These are phyloP conservation scores for Tenodera sinensis DNA, from an alignment of 2,888 invertebrate genomes.

Conservation along the genomic window DNA sequence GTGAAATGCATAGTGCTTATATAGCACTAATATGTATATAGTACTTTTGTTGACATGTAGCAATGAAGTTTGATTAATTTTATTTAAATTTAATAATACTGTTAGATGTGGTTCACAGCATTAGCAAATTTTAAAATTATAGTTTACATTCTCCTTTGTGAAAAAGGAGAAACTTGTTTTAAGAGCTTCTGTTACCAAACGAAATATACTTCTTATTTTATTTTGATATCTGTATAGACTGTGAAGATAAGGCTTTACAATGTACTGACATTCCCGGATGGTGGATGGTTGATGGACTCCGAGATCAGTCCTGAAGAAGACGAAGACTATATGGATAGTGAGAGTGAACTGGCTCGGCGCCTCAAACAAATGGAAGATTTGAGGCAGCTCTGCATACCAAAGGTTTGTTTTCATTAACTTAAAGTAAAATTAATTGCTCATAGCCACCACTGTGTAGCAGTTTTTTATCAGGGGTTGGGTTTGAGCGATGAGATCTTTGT, in stretches of 20 bases:
- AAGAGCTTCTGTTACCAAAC: background rate
- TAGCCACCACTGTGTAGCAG: too few species aligned
- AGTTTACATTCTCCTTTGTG: too few species aligned
- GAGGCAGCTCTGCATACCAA: conserved; percentile 78
- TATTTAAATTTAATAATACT: too few species aligned
- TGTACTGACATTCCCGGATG: conserved; percentile 82
- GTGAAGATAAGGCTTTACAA: conserved; percentile 79
- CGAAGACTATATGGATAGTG: conserved; percentile 26
- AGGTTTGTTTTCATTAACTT: conserved; percentile 44
- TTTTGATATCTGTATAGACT: conserved; percentile 48
- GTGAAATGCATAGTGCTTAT: too few species aligned
- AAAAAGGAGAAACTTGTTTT: background rate
- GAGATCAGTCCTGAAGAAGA: conserved; percentile 41
- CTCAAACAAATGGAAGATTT: conserved; percentile 69
- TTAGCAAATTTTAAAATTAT: too few species aligned
- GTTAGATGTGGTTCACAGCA: too few species aligned
- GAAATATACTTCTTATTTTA: background rate
- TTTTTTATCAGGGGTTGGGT: too few species aligned
- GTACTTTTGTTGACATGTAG: too few species aligned
- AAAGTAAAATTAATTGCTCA: too few species aligned
- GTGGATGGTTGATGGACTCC: conserved; percentile 83
- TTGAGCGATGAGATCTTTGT: too few species aligned
- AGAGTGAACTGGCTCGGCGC: conserved; percentile 55
- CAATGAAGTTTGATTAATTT: too few species aligned
- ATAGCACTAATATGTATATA: too few species aligned